Conservation (phyloP, 2,888 invertebrate species). For the Phaedon cochleariae region DNA sequence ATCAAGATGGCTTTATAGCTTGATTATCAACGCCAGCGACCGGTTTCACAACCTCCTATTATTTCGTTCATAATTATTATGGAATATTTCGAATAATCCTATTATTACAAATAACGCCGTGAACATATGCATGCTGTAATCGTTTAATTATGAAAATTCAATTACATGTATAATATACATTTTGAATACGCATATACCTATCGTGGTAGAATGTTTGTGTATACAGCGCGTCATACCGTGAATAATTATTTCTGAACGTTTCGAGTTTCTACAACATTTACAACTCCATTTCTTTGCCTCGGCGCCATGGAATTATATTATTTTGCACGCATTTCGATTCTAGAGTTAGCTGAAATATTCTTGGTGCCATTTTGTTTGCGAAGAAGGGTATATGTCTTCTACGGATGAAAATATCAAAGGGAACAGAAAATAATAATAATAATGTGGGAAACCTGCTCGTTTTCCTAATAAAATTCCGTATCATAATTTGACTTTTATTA, state of each 20-base stretch:
- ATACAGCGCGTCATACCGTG: not conserved
- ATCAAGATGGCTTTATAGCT: not conserved
- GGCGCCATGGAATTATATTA: too few relatives aligned
- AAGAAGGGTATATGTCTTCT: too few relatives aligned
- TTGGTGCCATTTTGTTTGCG: too few relatives aligned
- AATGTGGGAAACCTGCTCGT: too few relatives aligned
- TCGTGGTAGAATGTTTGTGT: not conserved
- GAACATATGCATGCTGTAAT: slow-evolving; percentile 8
- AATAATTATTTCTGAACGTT: not conserved
- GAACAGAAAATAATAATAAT: too few relatives aligned
- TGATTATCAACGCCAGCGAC: not conserved
- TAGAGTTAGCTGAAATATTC: too few relatives aligned
- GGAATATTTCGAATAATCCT: slow-evolving; percentile 12
- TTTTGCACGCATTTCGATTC: too few relatives aligned
- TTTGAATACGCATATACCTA: not conserved
- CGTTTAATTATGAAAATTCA: slow-evolving; percentile 16
- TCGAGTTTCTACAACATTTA: too few relatives aligned
- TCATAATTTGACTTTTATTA: too few relatives aligned
- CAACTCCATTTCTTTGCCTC: too few relatives aligned
- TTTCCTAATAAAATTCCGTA: too few relatives aligned
- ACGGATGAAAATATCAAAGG: too few relatives aligned
- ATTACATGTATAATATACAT: not conserved
- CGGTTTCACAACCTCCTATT: not conserved
- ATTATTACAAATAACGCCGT: slow-evolving; percentile 7
- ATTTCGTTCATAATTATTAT: slow-evolving; percentile 15